Evolutionary conservation across 1,140 invertebrate species (phyloP).

Genomic region (Anastatus disparis): DNA sequence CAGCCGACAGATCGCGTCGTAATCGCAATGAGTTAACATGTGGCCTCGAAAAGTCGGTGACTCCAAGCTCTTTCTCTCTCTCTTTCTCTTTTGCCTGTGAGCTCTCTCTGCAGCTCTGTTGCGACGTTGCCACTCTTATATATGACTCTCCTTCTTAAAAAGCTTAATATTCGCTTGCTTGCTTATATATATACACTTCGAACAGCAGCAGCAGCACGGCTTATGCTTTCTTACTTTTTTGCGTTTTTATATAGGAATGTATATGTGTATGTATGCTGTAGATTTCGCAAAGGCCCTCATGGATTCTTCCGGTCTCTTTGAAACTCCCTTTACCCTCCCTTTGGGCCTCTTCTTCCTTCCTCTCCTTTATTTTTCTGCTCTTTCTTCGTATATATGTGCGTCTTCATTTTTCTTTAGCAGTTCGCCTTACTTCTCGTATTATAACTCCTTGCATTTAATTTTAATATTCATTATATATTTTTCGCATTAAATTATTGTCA

Average conservation of each 20-base stretch:
- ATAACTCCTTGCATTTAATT: no score
- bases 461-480: no score
- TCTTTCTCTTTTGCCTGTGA: no score
- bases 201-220: no score
- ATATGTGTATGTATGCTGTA: neutral
- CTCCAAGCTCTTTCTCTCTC: no score
- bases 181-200: no score
- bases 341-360: neutral
- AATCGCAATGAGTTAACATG: conserved; percentile 60
- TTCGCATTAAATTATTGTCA: no score
- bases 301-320: conserved; percentile 41
- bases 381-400: no score
- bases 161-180: no score
- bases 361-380: neutral
- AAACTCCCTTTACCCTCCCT: neutral
- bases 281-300: neutral
- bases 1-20: conserved; percentile 65
- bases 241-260: neutral
- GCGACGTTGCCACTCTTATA: conserved; percentile 58
- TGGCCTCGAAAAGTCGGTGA: conserved; percentile 68
- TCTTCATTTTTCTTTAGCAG: no score
- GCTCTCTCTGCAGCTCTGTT: conserved; percentile 35
- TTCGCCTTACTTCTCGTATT: no score
- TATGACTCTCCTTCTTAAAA: neutral
- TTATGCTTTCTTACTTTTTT: conserved; percentile 4